A percentile compares a stretch with the other conserved stretches of the same genome.
Conservation (phyloP, 2,113 vertebrate genomes). For the Cyanoderma ruficeps region DNA sequence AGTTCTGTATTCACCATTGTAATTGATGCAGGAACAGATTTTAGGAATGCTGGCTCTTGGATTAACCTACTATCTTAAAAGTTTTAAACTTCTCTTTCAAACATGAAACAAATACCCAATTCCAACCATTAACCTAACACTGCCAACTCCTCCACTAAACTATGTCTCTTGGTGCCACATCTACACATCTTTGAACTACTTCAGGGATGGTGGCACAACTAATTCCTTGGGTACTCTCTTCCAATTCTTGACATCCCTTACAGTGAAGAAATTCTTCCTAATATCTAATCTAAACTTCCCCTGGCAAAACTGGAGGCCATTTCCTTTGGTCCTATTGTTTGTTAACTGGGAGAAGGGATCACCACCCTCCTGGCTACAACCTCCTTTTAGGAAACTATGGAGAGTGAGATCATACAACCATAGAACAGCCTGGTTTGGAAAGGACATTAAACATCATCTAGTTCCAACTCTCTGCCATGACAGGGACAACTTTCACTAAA, state of each 20-base stretch:
- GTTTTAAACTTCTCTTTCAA: neutral
- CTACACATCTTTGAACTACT: neutral
- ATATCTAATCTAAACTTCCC: neutral
- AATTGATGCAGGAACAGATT: neutral
- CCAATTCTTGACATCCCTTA: neutral
- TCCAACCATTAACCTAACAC: neutral
- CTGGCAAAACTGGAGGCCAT: neutral
- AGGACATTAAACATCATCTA: neutral
- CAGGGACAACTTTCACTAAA: neutral
- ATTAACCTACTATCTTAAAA: neutral
- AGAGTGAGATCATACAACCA: neutral
- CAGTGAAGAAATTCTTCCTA: neutral
- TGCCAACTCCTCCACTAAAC: neutral
- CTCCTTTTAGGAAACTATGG: neutral
- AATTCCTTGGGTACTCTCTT: neutral
- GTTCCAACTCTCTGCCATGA: neutral
- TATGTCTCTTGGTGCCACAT: neutral
- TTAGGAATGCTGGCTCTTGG: neutral
- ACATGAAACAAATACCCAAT: neutral
- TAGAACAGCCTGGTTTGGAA: neutral
- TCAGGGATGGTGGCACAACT: neutral
- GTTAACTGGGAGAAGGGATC: neutral
- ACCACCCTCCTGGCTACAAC: neutral
- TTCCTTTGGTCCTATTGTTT: neutral
- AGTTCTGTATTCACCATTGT: neutral